phyloP scores from a whole-genome alignment of 2,113 vertebrate species.

The Gulo gulo region DNA sequence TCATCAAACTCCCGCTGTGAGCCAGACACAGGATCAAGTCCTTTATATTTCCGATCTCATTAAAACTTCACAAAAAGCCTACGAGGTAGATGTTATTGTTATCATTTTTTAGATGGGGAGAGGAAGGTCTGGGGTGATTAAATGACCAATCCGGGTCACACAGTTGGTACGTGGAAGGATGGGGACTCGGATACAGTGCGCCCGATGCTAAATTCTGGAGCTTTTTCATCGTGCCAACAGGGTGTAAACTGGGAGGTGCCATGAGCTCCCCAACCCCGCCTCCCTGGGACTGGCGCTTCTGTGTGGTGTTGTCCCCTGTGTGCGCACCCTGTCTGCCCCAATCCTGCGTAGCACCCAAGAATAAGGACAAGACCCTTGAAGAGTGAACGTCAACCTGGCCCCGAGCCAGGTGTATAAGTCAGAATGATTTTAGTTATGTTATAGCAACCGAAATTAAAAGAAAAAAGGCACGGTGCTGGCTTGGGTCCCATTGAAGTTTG shows the following conservation, averaged over 20 bases:
- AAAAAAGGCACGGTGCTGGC: not conserved
- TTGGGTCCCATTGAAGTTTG: not conserved
- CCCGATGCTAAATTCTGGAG: not conserved
- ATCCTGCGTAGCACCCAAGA: not conserved
- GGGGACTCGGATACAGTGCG: not conserved
- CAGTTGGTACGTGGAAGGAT: not conserved
- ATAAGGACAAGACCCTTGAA: not conserved
- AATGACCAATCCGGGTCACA: not conserved
- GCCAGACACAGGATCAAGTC: slow-evolving; percentile 4
- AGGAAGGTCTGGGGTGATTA: not conserved
- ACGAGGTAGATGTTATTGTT: not conserved
- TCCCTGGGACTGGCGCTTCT: not conserved
- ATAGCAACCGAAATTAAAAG: not conserved
- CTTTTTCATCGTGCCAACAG: not conserved
- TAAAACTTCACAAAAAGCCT: slow-evolving; percentile 44
- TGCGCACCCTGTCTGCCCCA: not conserved
- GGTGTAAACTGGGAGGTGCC: not conserved
- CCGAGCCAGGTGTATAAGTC: not conserved
- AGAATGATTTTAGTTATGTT: slow-evolving; percentile 14
- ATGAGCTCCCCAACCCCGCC: not conserved
- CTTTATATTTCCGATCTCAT: slow-evolving; percentile 14
- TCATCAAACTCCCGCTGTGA: not conserved
- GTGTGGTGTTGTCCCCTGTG: too few species aligned
- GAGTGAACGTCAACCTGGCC: not conserved
- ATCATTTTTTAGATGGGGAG: not conserved